phyloP scores from a whole-genome alignment of 2,797 vertebrate genomes.

The Coracias cyanogaster region DNA sequence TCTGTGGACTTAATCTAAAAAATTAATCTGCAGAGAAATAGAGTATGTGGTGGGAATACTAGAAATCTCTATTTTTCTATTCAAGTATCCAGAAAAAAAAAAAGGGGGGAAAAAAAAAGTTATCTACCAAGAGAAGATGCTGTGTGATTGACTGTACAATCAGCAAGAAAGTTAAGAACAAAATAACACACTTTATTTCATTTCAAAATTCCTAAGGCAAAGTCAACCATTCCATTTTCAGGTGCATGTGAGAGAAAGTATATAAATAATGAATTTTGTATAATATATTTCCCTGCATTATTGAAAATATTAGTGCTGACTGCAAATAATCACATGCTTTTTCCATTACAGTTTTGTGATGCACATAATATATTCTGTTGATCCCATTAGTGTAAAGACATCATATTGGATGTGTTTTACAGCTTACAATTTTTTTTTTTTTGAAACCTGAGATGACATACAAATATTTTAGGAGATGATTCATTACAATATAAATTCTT shows the following conservation, averaged over 20 bases:
- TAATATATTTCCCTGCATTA: slow-evolving; percentile 67
- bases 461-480: slow-evolving; percentile 37
- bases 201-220: slow-evolving; percentile 48
- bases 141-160: neutral
- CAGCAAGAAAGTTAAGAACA: slow-evolving; percentile 47
- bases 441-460: neutral
- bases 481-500: neutral
- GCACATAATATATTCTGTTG: slow-evolving; percentile 39
- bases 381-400: neutral
- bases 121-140: neutral
- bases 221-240: slow-evolving; percentile 50
- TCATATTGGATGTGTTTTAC: neutral
- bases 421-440: neutral
- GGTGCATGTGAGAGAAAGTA: slow-evolving; percentile 33
- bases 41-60: neutral
- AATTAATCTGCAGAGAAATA: neutral
- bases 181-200: neutral
- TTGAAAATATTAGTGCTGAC: slow-evolving; percentile 67
- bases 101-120: too few relatives aligned
- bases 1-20: neutral
- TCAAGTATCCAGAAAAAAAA: neutral
- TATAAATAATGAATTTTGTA: slow-evolving; percentile 71
- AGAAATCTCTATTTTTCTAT: neutral
- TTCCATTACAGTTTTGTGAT: slow-evolving; percentile 30
- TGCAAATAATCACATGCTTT: slow-evolving; percentile 56